Base-by-base conservation (phyloP, 2,797 vertebrate genomes). In the Sebastes diploproa region DNA sequence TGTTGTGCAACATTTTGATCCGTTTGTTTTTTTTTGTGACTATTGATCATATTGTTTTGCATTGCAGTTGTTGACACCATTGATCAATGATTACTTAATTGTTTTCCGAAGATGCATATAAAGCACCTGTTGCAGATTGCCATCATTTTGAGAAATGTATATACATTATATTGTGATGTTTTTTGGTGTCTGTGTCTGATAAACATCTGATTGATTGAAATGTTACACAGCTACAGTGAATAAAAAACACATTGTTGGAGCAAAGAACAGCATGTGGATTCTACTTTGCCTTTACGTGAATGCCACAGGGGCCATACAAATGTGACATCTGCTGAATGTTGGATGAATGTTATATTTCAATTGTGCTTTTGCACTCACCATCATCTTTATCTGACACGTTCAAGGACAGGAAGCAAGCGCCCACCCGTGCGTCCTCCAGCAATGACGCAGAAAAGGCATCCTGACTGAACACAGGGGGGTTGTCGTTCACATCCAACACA, bases 401-500 rank as follows among this genome's bases (percentile, higher is more conserved):
- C 46, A 96, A 82, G 11, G 65, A 72, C 65, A 96, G 78, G 84
- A 96, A 93, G 73, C 95, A 96, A 23, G 89, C 88, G 55, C 93
- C 94, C 54, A 69, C 72, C 11, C 18, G 58, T 11, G 87, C 52
- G 60, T 95, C 88, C 83, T 96, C 96, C 50, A 71, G 81, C 66
- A 96, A 25, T 2, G 87, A 89, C 2, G 77, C 79, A 61, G 87
- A 91, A 74, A 94, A 92, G 58, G 56, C 38, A 2, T 89, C 88
- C 55, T 82, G 90, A 34, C 87, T 91, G 85, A 96, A 96, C 73
- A 93, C 77, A 4, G 95, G 96, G 34, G 92, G 88, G 86, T 96
- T 96, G 91, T 96, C 96, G 4, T 96, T 96, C 78, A 96, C 92
- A 72, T 96, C 94, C 71, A 94, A 25, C 84, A 96, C 95, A 59